Evolutionary conservation across 2,113 vertebrate species (phyloP), one percentile per base, ranked within the genome.

Genomic region (Regulus satrapa): DNA sequence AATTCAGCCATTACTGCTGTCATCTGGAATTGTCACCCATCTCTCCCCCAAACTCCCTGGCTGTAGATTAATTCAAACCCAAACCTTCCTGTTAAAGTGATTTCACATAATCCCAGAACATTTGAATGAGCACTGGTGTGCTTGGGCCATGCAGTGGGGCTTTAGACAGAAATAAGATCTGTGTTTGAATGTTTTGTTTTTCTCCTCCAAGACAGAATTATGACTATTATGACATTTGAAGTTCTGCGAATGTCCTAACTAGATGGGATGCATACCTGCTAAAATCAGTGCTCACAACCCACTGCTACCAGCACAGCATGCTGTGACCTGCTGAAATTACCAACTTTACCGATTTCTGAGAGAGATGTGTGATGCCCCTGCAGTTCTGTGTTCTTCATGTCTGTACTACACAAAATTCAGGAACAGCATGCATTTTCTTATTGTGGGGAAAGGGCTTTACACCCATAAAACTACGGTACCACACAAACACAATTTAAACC

Each of bases 401-500:
- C 82, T 74, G 36, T 31, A 81, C 82, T 40, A 29, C 13, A 45
- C 23, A 46, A 80, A 51, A 92, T 81, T 97, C 90, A 78, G 96
- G 67, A 58, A 43, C 18, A 78, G 68, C 16, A 58, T 18, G 38
- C 11, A 4, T 90, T 96, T 67, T 87, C 85, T 79, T 64, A 82
- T 91, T 91, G 92, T 69, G 79, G 72, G 94, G 73, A 87, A 93
- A 86, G n/a, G 88, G 78, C 66, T 96, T 95, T 96, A 90, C 63
- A 94, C 63, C 63, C 75, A 55, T 90, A 88, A 89, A 93, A 87
- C 55, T 82, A 89, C 12, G 24, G 68, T 76, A 85, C 82, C 82
- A 91, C 88, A 94, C 59, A 95, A 92, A 88, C 92, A 94, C 88
- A 95, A 78, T 83, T 88, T 89, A 97, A 93, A 75, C 40, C 82